These are phyloP conservation scores for Crotalus viridis DNA, from an alignment of 2,113 vertebrate genomes.

Conservation along the genomic window DNA sequence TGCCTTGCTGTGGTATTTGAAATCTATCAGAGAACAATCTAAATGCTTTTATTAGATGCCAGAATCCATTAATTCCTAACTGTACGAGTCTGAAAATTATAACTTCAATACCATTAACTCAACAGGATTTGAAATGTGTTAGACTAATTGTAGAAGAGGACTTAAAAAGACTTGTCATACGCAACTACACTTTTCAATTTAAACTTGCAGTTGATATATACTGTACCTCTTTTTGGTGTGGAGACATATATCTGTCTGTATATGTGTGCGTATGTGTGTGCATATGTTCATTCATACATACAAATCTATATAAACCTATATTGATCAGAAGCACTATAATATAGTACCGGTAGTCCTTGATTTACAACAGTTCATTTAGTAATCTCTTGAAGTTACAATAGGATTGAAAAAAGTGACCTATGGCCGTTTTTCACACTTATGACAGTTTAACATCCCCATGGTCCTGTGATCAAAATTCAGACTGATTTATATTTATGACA, in stretches of 20 bases:
- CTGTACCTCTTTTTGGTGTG: background rate
- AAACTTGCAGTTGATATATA: background rate
- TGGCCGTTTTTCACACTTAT: background rate
- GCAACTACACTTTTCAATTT: background rate
- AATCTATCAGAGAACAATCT: background rate
- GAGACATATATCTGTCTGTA: background rate
- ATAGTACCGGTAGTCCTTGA: background rate
- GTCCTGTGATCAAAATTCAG: background rate
- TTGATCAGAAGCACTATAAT: background rate
- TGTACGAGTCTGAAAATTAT: background rate
- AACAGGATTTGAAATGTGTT: background rate
- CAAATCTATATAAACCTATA: background rate
- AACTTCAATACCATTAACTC: background rate
- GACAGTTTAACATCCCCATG: background rate
- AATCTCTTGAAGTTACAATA: background rate
- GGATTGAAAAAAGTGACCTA: background rate
- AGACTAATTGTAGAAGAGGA: background rate
- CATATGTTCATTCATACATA: background rate
- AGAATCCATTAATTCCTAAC: constrained; percentile 16
- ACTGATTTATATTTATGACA: background rate
- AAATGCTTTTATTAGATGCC: background rate
- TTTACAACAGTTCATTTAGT: background rate
- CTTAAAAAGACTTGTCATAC: background rate
- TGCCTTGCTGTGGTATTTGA: background rate
- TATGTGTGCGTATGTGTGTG: too few relatives aligned